A percentile compares a stretch with the other conserved stretches of the same genome.
These are phyloP conservation scores for Hylia prasina DNA, from an alignment of 2,113 vertebrate species.

Conservation along the genomic window DNA sequence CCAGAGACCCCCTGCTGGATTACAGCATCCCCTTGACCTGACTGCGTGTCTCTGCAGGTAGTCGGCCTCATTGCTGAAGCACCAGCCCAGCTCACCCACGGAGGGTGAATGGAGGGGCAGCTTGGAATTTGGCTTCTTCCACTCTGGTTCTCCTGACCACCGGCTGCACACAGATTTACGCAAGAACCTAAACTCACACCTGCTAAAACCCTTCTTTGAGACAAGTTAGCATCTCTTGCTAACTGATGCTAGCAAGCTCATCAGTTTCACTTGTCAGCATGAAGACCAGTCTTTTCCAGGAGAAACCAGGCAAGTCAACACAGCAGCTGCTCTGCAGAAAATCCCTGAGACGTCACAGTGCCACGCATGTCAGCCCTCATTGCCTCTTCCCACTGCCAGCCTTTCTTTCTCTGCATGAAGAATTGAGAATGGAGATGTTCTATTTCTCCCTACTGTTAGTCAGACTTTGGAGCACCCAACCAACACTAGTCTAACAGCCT, in stretches of 20 bases:
- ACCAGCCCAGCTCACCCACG: background rate
- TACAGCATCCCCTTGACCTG: background rate
- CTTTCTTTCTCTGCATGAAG: background rate
- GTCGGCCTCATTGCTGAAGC: fast-evolving
- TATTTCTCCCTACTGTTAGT: background rate
- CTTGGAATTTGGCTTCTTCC: background rate
- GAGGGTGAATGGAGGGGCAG: background rate
- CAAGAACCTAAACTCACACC: background rate
- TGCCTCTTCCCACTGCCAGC: background rate
- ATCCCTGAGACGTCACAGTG: fast-evolving
- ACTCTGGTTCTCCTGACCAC: background rate
- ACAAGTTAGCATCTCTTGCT: no score
- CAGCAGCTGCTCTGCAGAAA: background rate
- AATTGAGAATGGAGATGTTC: background rate
- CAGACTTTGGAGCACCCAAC: conserved; percentile 14
- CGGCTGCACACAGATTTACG: fast-evolving
- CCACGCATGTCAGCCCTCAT: background rate
- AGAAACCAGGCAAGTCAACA: background rate
- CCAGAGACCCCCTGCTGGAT: background rate
- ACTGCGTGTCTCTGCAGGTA: background rate
- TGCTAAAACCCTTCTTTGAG: background rate
- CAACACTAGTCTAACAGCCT: background rate
- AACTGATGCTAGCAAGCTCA: no score
- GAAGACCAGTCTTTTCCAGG: background rate
- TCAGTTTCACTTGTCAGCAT: background rate